A percentile compares a stretch with the other conserved stretches of the same genome.
These are phyloP conservation scores for Platycercus adscitus DNA, from an alignment of 2,113 vertebrate genomes.

Conservation along the genomic window DNA sequence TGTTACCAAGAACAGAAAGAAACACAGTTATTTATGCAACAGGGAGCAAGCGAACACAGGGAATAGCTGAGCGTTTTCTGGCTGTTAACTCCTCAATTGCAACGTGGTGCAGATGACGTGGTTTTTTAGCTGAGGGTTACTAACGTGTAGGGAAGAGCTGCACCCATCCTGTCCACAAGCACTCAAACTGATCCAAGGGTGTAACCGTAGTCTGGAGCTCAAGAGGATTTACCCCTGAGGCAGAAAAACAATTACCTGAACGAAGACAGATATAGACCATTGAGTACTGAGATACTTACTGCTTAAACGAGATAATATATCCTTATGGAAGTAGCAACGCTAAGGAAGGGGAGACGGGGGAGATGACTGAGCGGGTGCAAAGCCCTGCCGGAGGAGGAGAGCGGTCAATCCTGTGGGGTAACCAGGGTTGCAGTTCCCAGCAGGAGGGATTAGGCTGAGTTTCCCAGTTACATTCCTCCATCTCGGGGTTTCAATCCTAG, in stretches of 20 bases:
- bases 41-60: background rate
- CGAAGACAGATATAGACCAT: background rate
- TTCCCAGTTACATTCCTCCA: conserved; percentile 35
- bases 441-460: conserved; percentile 22
- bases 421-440: background rate
- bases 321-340: background rate
- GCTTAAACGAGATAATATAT: background rate
- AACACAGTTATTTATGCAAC: background rate
- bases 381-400: background rate
- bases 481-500: conserved; percentile 6
- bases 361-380: background rate
- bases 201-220: background rate
- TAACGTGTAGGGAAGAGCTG: background rate
- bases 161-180: background rate
- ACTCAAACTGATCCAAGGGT: background rate
- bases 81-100: conserved; percentile 14
- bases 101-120: background rate
- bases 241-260: conserved; percentile 27
- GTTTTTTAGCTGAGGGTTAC: background rate
- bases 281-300: conserved; percentile 31
- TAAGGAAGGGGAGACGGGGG: background rate
- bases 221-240: conserved; percentile 22
- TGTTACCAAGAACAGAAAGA: background rate
- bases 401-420: background rate
- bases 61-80: background rate